Conservation (phyloP, 2,113 vertebrate genomes). For the Lasiurus borealis region DNA sequence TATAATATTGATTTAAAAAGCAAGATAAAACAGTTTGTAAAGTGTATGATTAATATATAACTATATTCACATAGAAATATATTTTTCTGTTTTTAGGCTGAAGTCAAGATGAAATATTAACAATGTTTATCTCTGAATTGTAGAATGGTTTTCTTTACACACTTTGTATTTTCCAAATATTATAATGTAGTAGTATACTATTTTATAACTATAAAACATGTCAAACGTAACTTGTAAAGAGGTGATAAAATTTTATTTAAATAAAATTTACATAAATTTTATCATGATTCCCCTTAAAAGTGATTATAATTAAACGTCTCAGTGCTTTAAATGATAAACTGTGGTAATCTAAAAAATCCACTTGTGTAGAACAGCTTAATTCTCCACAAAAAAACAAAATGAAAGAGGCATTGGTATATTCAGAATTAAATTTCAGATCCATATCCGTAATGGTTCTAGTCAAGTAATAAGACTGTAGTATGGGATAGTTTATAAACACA, state of each 20-base stretch:
- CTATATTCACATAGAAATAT: not conserved
- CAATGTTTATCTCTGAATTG: not conserved
- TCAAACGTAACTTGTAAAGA: not conserved
- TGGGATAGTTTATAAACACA: not conserved
- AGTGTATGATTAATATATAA: not conserved
- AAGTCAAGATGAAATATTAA: constrained; percentile 23
- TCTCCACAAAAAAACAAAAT: constrained; percentile 9
- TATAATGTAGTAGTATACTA: not conserved
- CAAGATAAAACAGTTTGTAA: not conserved
- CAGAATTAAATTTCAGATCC: constrained; percentile 3
- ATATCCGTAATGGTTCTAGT: not conserved
- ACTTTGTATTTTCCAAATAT: constrained; percentile 35
- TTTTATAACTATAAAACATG: not conserved
- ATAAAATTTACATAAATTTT: not conserved
- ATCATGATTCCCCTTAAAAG: not conserved
- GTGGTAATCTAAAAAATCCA: not conserved
- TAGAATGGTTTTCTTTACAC: not conserved
- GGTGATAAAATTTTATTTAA: not conserved
- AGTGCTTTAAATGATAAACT: not conserved
- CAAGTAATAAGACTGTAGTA: not conserved
- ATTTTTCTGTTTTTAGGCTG: not conserved
- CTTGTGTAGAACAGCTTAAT: not conserved
- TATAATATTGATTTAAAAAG: constrained; percentile 9
- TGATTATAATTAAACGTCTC: not conserved
- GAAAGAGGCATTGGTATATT: not conserved